Evolutionary conservation across 2,888 invertebrate genomes (phyloP), one percentile per base, ranked within the genome.

Genomic region (Heliconius aoede): DNA sequence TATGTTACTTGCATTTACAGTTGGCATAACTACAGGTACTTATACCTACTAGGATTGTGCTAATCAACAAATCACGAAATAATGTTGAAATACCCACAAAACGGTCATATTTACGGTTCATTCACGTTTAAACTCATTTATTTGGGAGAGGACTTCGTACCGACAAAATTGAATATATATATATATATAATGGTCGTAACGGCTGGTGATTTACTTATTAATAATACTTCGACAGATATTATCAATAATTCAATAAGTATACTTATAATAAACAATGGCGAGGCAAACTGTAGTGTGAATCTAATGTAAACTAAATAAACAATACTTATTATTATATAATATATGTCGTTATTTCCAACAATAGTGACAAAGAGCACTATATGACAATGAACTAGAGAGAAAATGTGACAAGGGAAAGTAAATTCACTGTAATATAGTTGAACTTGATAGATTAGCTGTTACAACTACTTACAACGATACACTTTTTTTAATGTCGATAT

Each of bases 401-500:
- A 64, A 64, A 64, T 36, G 36, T 64, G n/a, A 24, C 24, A n/a
- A 64, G 32, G 5, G 36, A 64, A 64, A 64, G 64, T 64, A 36
- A 64, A 7, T 32, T 7, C 36, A 36, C 64, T 64, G 64, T 36
- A 64, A 5, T 18, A n/a, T 64, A 64, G 32, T 32, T 11, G n/a
- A n/a, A 36, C 64, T 36, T n/a, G n/a, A n/a, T n/a, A n/a, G 64
- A 64, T 64, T 64, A 64, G 36, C 36, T 36, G 64, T 36, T 64
- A 64, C 64, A n/a, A 64, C 24, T 64, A 13, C 1, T 36, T 64
- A 36, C 64, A 32, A 36, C 13, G 64, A 36, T 64, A 24, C 4
- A 64, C n/a, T 64, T 64, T 11, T 64, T 64, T 64, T 64, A 64
- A 36, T 24, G 36, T 64, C 32, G n/a, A 64, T 64, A 64, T 32